Evolutionary conservation across 2,113 vertebrate genomes (phyloP).

Genomic region (Nothocercus julius): DNA sequence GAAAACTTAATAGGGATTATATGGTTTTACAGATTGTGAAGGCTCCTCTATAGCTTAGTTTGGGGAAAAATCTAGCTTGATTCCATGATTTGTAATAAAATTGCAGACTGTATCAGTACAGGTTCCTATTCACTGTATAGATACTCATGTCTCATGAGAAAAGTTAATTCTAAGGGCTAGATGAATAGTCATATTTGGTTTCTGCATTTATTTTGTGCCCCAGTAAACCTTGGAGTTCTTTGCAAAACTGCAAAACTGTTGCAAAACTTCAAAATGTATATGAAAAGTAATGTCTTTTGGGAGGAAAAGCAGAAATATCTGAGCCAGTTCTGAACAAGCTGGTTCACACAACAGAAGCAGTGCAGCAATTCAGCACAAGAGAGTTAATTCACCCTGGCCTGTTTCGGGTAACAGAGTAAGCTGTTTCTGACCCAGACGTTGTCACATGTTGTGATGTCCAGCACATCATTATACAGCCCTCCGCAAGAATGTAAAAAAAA

Average conservation of each 20-base stretch:
- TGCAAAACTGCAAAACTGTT: background rate
- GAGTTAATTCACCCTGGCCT: background rate
- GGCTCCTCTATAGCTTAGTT: background rate
- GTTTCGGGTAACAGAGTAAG: rapidly evolving
- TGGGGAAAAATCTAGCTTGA: background rate
- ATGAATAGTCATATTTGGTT: background rate
- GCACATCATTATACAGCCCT: background rate
- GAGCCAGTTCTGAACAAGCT: background rate
- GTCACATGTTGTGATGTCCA: background rate
- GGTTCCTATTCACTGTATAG: background rate
- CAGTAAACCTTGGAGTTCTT: background rate
- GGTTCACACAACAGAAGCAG: background rate
- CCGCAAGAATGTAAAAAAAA: background rate
- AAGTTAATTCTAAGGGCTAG: background rate
- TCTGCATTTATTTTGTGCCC: background rate
- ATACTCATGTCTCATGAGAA: background rate
- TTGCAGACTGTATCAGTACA: background rate
- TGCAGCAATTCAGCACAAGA: background rate
- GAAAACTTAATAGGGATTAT: background rate
- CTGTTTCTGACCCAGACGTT: background rate
- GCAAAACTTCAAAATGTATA: background rate
- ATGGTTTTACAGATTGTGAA: background rate
- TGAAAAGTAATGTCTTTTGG: background rate
- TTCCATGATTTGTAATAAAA: background rate
- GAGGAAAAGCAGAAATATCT: background rate